Conservation (phyloP, 2,888 invertebrate genomes). For the Argyra leucocephala region DNA sequence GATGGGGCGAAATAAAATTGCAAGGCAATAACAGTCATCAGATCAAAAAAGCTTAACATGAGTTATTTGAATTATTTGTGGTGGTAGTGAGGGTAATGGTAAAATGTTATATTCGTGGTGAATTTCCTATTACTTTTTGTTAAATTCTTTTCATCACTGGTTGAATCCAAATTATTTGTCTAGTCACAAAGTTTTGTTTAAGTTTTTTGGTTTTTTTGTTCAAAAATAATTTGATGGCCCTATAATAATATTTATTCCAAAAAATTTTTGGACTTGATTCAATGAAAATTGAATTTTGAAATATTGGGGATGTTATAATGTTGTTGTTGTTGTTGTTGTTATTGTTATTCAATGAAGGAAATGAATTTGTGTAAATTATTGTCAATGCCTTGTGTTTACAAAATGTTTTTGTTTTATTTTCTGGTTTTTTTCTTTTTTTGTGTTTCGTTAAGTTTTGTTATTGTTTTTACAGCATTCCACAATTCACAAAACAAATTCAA, state of each 20-base stretch:
- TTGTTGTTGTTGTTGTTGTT: neutral
- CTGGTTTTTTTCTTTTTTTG: neutral
- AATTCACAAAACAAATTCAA: too few species aligned
- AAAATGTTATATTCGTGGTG: neutral
- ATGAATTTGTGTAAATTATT: constrained; percentile 3
- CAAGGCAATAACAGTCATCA: too few species aligned
- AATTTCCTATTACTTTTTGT: neutral
- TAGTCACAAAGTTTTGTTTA: neutral
- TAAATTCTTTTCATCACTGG: neutral
- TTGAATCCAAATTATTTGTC: neutral
- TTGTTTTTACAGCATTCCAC: too few species aligned
- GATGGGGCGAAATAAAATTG: neutral
- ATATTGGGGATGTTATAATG: neutral
- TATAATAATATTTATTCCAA: neutral
- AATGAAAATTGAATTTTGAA: neutral
- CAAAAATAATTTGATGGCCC: too few species aligned
- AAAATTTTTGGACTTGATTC: neutral
- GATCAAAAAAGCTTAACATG: too few species aligned
- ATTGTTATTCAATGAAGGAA: neutral
- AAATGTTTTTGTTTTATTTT: neutral
- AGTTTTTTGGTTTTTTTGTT: too few species aligned
- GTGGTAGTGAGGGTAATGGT: too few species aligned
- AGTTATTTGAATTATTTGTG: too few species aligned
- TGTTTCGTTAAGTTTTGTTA: too few species aligned
- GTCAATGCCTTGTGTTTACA: neutral